Evolutionary conservation across 1,140 invertebrate species (phyloP).

Genomic region (Pseudomyrmex concolor): DNA sequence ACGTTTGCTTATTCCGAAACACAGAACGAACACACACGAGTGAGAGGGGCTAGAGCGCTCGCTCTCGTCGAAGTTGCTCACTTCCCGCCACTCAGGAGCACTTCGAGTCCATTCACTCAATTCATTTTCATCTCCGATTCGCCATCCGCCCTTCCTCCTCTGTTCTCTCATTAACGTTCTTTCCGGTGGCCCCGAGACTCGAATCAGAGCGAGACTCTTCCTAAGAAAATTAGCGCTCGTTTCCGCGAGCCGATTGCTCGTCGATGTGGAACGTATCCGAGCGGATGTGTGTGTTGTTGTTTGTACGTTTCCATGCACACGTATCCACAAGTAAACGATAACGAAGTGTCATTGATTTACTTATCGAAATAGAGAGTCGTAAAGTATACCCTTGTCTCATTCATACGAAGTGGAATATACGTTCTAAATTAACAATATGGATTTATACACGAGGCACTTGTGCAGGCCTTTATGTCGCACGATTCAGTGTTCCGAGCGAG

Average conservation of each 20-base stretch:
- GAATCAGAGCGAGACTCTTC: slow-evolving; percentile 68
- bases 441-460: slow-evolving; percentile 30
- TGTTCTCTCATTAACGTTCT: slow-evolving; percentile 82
- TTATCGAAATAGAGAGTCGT: background rate
- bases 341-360: slow-evolving; percentile 43
- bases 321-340: background rate
- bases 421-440: background rate
- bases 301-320: background rate
- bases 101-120: slow-evolving; percentile 83
- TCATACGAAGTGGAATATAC: slow-evolving; percentile 25
- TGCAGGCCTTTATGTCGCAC: slow-evolving; percentile 18
- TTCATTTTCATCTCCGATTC: slow-evolving; percentile 84
- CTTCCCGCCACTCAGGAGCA: slow-evolving; percentile 84
- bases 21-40: slow-evolving; percentile 5
- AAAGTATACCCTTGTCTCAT: background rate
- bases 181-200: slow-evolving; percentile 79
- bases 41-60: slow-evolving; percentile 40
- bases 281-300: background rate
- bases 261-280: slow-evolving; percentile 29
- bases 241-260: slow-evolving; percentile 76
- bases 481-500: slow-evolving; percentile 3
- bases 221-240: slow-evolving; percentile 81
- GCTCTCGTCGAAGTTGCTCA: slow-evolving; percentile 80
- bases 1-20: slow-evolving; percentile 68
- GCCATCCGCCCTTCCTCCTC: slow-evolving; percentile 75